Evolutionary conservation across 2,113 vertebrate genomes (phyloP), one percentile per base, ranked within the genome.

Genomic region (Opisthocomus hoazin): DNA sequence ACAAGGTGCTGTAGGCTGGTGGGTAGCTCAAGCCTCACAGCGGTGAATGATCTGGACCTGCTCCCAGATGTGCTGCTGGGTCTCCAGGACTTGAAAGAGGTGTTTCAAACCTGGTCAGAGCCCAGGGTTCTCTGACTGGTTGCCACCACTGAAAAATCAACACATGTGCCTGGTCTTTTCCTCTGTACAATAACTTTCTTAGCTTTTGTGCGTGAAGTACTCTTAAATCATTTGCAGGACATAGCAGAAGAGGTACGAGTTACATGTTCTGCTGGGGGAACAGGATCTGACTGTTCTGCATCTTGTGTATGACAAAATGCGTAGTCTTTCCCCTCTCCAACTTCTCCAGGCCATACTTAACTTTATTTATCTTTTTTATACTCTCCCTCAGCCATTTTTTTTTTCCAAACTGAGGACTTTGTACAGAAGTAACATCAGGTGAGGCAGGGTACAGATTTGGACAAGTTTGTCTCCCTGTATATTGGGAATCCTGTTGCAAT

Each of bases 61-160:
- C 50, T 93, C 86, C 95, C 92, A 94, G 84, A 53, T 85, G 88
- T 68, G 88, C 83, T 87, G 86, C 88, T 56, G 73, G 17, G 30
- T 60, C 61, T 76, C 6, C 41, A 23, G 73, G 36, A 17, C 41
- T 75, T 68, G 8, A 37, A 37, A 27, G 66, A 74, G 83, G 11
- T n/a, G 24, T 58, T 83, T 39, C 26, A 12, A 61, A 61, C 11
- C 16, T 46, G 5, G 39, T 37, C 2, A 21, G 69, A 90, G 65
- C 32, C 16, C 12, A 21, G 51, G 34, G 63, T 43, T 53, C 75
- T 69, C 37, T 53, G 43, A 78, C 80, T 6, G 2, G 83, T 75
- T 87, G 32, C 51, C 39, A 24, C 63, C 63, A 29, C 37, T 46
- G 64, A 58, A 51, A 69, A 93, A 70, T 50, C 50, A 77, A 77